Base-by-base conservation (phyloP, 37 sponge, comb jelly and placozoan species). In the Dysidea cf. avara region DNA sequence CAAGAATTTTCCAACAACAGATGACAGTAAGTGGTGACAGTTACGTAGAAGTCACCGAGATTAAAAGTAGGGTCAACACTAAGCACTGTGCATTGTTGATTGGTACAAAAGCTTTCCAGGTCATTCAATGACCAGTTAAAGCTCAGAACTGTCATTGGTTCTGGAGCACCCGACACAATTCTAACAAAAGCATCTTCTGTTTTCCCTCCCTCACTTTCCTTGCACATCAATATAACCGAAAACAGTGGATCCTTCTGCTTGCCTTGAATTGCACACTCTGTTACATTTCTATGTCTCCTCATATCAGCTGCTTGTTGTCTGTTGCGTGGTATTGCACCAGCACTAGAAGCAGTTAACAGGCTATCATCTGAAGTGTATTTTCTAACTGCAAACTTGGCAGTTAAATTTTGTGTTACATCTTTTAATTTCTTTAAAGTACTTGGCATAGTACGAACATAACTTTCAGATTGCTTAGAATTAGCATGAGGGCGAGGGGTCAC, bases 31-130 rank as follows among this genome's bases (percentile, higher is more conserved):
- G 37, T 32, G 21, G 72, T 53, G 11, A 53, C 57, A 7, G 55
- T 54, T 18, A 53, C 72, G 25, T 53, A 3, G 11, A 71, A 54
- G 32, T 71, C 56, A 52, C 57, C 72, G 6, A 51, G 20, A 68
- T 47, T 46, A 47, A 68, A 68, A 30, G 69, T 68, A 11, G 69
- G 69, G 52, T 71, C 72, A 3, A 71, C 56, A 34, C 29, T 14
- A 18, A 53, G 37, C 7, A 71, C 25, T 12, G 33, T 13, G 20
- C 53, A 4, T 3, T 71, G 36, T 3, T 4, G 3, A 31, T 18
- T 4, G 6, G 72, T 53, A 34, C 72, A 51, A 52, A 71, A 71
- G 5, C 55, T 29, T 14, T 9, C 72, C 3, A 71, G 16, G 25
- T 71, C 56, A 53, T 50, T 21, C 20, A 71, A 49, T 13, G 29